phyloP scores from a whole-genome alignment of 2,113 vertebrate genomes.

The Hippocampus barbouri region DNA sequence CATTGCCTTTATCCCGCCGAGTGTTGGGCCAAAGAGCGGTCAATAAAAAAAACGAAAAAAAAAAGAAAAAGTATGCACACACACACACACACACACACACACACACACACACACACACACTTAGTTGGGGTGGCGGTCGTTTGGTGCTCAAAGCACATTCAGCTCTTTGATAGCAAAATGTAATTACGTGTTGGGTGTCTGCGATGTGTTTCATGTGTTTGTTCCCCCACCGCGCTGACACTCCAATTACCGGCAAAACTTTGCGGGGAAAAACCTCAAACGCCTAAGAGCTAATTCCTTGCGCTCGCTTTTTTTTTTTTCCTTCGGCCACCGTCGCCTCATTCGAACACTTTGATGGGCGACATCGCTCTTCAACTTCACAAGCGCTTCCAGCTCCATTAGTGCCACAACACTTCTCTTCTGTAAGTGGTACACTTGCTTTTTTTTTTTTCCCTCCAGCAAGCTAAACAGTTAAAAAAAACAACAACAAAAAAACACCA shows the following conservation, averaged over 20 bases:
- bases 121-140: constrained; percentile 36
- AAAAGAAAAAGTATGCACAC: constrained; percentile 36
- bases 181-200: constrained; percentile 61
- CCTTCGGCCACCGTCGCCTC: not conserved
- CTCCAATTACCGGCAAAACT: constrained; percentile 65
- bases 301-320: not conserved
- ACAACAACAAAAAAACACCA: not conserved
- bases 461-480: not conserved
- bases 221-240: constrained; percentile 55
- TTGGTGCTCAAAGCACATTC: constrained; percentile 38
- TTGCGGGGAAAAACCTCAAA: constrained; percentile 57
- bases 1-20: constrained; percentile 54
- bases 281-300: constrained; percentile 54
- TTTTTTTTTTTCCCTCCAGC: not conserved
- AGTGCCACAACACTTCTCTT: constrained; percentile 8
- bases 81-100: constrained; percentile 18
- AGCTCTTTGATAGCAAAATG: constrained; percentile 61
- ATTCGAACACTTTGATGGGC: constrained; percentile 11
- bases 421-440: constrained; percentile 8
- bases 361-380: constrained; percentile 17
- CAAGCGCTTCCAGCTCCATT: constrained; percentile 13
- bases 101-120: constrained; percentile 14
- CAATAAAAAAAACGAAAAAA: constrained; percentile 25
- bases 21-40: constrained; percentile 41
- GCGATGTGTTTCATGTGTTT: constrained; percentile 47